Percentiles rank a stretch among this genome's conserved stretches.
These are phyloP conservation scores for Coenonympha arcania DNA, from an alignment of 2,888 invertebrate genomes.

Conservation along the genomic window DNA sequence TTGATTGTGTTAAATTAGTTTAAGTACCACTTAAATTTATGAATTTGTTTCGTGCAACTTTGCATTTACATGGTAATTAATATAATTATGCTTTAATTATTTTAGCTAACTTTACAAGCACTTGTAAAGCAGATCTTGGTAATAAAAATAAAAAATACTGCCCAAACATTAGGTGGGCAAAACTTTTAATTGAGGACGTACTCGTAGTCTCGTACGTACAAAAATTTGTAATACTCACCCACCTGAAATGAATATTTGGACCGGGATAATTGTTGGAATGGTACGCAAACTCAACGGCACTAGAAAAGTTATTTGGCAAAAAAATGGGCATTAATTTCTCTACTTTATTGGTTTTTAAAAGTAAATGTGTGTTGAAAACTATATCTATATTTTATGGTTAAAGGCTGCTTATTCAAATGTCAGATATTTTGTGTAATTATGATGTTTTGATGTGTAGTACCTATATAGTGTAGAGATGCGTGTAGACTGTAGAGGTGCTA, in stretches of 20 bases:
- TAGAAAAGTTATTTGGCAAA: conserved; percentile 25
- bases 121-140: not conserved
- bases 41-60: no score
- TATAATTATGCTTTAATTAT: not conserved
- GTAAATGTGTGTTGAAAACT: not conserved
- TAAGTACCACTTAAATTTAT: no score
- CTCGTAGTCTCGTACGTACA: conserved; percentile 5
- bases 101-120: not conserved
- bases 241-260: conserved; percentile 16
- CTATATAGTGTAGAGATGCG: no score
- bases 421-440: no score
- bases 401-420: no score
- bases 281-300: conserved; percentile 22
- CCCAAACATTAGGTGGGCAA: not conserved
- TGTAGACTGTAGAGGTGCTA: no score
- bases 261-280: conserved; percentile 22
- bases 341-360: conserved; percentile 13
- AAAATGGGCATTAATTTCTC: conserved; percentile 23
- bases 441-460: no score
- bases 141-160: not conserved
- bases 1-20: no score
- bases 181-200: conserved; percentile 20
- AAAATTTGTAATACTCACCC: conserved; percentile 16
- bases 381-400: no score
- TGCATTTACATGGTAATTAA: no score